A percentile compares a stretch with the other conserved stretches of the same genome.
Evolutionary conservation across 2,888 invertebrate genomes (phyloP).

Genomic region (Hirudinaria manillensis): DNA sequence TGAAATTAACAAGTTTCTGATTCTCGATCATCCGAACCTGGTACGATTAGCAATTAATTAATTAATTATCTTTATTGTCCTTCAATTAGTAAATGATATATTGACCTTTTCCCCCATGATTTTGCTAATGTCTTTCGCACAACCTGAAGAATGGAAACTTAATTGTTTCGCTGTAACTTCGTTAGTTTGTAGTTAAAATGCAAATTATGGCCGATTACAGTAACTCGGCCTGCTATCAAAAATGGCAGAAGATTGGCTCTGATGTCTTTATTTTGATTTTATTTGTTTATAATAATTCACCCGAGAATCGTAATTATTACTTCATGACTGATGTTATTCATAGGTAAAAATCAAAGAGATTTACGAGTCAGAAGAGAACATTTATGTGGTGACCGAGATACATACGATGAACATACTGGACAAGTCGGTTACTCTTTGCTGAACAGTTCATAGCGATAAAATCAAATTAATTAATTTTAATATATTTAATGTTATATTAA

Average conservation of each 20-base stretch:
- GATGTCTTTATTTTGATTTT: too few relatives aligned
- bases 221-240: too few relatives aligned
- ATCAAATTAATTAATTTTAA: neutral
- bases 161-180: too few relatives aligned
- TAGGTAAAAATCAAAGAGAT: constrained; percentile 26
- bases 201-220: too few relatives aligned
- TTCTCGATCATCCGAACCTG: constrained; percentile 26
- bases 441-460: neutral
- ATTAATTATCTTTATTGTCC: neutral
- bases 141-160: too few relatives aligned
- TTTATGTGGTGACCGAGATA: constrained; percentile 25
- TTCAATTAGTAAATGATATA: neutral
- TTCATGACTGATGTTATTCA: neutral
- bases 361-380: constrained; percentile 25
- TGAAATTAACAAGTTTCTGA: neutral
- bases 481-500: too few relatives aligned
- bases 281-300: too few relatives aligned
- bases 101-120: too few relatives aligned
- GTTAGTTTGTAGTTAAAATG: too few relatives aligned
- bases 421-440: constrained; percentile 6
- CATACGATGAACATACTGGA: constrained; percentile 2
- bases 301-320: too few relatives aligned
- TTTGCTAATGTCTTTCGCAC: too few relatives aligned
- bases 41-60: neutral
- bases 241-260: too few relatives aligned